Evolutionary conservation across 1,140 invertebrate genomes (phyloP), one percentile per base, ranked within the genome.

Genomic region (Scaptomyza pallida): DNA sequence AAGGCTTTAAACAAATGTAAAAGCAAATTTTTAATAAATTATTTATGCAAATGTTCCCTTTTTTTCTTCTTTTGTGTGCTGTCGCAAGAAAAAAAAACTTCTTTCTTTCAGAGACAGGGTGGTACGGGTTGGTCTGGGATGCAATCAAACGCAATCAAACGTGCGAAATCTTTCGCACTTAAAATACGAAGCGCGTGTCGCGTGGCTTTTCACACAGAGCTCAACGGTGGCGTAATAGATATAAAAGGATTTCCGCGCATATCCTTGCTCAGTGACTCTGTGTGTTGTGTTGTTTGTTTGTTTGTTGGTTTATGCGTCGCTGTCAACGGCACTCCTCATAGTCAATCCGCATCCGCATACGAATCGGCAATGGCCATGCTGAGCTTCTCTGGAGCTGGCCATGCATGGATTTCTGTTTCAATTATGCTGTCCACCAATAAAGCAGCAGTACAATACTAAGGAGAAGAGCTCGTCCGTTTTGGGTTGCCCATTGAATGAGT

Each of bases 1-100:
- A 89, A 82, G 77, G 81, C 78, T 88, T 79, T 64, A 86, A 89
- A 89, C 78, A 82, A 89, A 86, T 88, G 78, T 69, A 82, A 82
- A 75, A 86, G 78, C 70, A 78, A 74, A 72, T 82, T 63, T 78
- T 89, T 80, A 52, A 86, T 89, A 74, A 86, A 86, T 89, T 89
- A 82, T 89, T 89, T 70, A 89, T 74, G 80, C 67, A 65, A 75
- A 76, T 76, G 64, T 40, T 12, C 41, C 47, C 0, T 30, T 30
- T 30, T 30, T 37, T 2, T n/a, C n/a, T n/a, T n/a, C n/a, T n/a
- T n/a, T n/a, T n/a, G n/a, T n/a, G n/a, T 37, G 33, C 12, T 1
- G 0, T 50, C 41, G 37, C 19, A 41, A 68, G 16, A 19, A 77
- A 61, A 30, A 51, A 30, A 17, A 19, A 15, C 54, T 33, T 33